These are phyloP conservation scores for Pyrgilauda ruficollis DNA, from an alignment of 2,113 vertebrate species.

Conservation along the genomic window DNA sequence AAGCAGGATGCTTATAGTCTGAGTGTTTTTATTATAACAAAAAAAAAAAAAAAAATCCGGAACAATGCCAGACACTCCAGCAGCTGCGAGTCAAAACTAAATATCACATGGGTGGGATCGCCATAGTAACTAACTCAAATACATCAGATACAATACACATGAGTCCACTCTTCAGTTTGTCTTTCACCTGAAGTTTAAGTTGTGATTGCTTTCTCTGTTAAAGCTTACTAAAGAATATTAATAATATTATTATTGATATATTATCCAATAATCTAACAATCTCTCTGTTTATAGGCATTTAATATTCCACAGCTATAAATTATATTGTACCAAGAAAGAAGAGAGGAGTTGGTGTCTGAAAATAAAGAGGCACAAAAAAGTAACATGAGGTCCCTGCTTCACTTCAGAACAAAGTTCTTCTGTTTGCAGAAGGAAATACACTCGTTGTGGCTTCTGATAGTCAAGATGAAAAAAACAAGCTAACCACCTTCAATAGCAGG, in stretches of 20 bases:
- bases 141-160: neutral
- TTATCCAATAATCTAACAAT: neutral
- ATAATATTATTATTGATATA: neutral
- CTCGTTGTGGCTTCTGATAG: neutral
- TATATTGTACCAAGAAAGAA: neutral
- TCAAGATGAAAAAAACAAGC: neutral
- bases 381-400: neutral
- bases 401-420: neutral
- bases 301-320: neutral
- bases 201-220: neutral
- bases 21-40: conserved; percentile 57
- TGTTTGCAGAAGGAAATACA: neutral
- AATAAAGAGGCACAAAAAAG: neutral
- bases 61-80: conserved; percentile 52
- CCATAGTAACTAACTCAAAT: conserved; percentile 42
- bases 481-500: neutral
- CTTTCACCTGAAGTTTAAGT: neutral
- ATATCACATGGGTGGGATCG: conserved; percentile 47
- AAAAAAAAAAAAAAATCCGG: neutral
- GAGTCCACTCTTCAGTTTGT: neutral
- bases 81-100: conserved; percentile 63
- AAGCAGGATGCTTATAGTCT: conserved; percentile 46
- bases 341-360: neutral
- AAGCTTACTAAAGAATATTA: neutral
- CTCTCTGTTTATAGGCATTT: neutral